Evolutionary conservation across 2,113 vertebrate genomes (phyloP), one percentile per base, ranked within the genome.

Genomic region (Prietella phreatophila): DNA sequence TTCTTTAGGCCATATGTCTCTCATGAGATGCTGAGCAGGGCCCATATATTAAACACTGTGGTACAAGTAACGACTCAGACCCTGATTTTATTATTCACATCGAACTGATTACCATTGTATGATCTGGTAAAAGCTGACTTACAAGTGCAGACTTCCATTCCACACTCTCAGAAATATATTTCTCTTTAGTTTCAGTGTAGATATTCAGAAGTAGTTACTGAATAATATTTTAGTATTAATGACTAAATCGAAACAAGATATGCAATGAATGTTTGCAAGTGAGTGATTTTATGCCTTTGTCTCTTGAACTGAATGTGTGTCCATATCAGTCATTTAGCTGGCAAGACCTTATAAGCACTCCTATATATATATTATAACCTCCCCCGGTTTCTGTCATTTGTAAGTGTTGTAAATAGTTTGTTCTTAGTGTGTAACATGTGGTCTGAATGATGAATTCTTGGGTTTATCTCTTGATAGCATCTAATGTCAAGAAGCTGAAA

Each of bases 391-490:
- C 36, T 9, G 4, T 53, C 5, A 76, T 89, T 89, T 89, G 80
- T 56, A 89, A 90, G 87, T 87, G 65, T 78, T 89, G n/a, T 85
- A 83, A 83, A 88, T 82, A 60, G 76, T 87, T 89, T 83, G 87
- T 88, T 90, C 87, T 88, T 89, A 83, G 65, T 63, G 50, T 22
- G 33, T 65, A 80, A 86, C 83, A 90, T 82, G 83, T 83, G 69
- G 75, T 83, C 81, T 81, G 65, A 67, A 88, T 91, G 61, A 91
- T 83, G 85, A 80, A 89, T 90, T 55, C 50, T 19, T 1, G 27
- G 58, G 60, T 89, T 89, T 90, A 87, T 91, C 83, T 86, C 55
- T 78, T 42, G 30, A 39, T 86, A 25, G 75, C 69, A 84, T 86
- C 71, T 61, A 85, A 63, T 50, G 50, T 84, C 69, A 79, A 60